phyloP scores from a whole-genome alignment of 2,888 invertebrate species.

The Drosophila leonis region DNA sequence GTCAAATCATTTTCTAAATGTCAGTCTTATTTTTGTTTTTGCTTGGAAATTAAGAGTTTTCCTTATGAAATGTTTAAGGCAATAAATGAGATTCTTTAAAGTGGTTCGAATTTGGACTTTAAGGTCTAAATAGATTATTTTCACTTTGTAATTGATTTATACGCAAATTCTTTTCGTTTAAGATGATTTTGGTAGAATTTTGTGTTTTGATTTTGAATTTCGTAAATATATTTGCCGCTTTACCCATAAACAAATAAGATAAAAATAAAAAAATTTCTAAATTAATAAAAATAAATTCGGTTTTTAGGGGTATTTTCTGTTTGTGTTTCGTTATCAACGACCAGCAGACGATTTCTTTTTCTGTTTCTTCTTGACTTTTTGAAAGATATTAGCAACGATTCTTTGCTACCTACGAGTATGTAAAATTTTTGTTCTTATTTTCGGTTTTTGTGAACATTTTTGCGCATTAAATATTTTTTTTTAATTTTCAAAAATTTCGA shows the following conservation, averaged over 20 bases:
- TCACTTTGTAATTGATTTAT: neutral
- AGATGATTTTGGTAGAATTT: neutral
- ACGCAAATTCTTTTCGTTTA: neutral
- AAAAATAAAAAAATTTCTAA: neutral
- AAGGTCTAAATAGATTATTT: neutral
- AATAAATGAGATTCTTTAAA: neutral
- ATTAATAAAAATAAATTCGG: conserved; percentile 6
- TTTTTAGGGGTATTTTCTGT: neutral
- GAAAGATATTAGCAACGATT: conserved; percentile 39
- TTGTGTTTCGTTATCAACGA: conserved; percentile 25
- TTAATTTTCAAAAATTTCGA: conserved; percentile 62
- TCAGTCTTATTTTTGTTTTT: conserved; percentile 5
- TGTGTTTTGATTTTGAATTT: conserved; percentile 24
- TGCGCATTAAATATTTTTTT: conserved; percentile 72
- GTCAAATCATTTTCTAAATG: neutral
- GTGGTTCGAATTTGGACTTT: neutral
- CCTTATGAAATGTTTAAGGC: neutral
- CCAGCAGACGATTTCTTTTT: conserved; percentile 14
- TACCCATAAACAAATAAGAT: conserved; percentile 3
- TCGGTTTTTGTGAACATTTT: conserved; percentile 51
- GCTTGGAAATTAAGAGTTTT: neutral
- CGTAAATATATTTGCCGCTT: conserved; percentile 15
- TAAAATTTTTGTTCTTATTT: conserved; percentile 4
- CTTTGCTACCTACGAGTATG: conserved; percentile 37
- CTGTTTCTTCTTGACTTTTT: conserved; percentile 3